Evolutionary conservation across 2,113 vertebrate species (phyloP).

Genomic region (Phoenicopterus ruber): DNA sequence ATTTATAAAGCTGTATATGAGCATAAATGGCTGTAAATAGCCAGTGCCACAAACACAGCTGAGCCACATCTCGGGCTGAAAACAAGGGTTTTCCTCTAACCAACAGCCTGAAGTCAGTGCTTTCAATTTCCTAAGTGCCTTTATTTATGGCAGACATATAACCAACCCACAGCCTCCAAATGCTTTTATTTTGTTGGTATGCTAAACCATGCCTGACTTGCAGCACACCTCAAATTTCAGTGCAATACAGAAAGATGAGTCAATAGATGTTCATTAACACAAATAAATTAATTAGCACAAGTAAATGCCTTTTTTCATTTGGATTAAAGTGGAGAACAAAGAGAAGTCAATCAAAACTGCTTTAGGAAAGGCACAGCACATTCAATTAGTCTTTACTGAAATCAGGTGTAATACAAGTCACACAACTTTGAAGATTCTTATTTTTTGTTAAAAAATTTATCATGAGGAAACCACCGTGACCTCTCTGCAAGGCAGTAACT

Average conservation of each 20-base stretch:
- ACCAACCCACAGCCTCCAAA: not conserved
- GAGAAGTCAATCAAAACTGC: not conserved
- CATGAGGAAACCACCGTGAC: not conserved
- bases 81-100: not conserved
- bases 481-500: not conserved
- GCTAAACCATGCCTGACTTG: not conserved
- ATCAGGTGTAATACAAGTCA: not conserved
- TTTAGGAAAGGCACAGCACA: not conserved
- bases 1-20: not conserved
- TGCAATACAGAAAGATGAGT: not conserved
- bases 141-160: not conserved
- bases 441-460: not conserved
- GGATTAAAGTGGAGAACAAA: not conserved
- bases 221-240: not conserved
- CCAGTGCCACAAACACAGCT: not conserved
- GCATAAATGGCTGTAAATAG: conserved; percentile 12
- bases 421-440: not conserved
- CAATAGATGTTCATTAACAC: not conserved
- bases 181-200: not conserved
- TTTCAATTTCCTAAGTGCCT: not conserved
- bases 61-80: not conserved
- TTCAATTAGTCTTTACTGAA: not conserved
- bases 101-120: not conserved
- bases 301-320: not conserved
- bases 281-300: conserved; percentile 13